Evolutionary conservation across 2,113 vertebrate species (phyloP).

Genomic region (Cynopterus brachyotis): DNA sequence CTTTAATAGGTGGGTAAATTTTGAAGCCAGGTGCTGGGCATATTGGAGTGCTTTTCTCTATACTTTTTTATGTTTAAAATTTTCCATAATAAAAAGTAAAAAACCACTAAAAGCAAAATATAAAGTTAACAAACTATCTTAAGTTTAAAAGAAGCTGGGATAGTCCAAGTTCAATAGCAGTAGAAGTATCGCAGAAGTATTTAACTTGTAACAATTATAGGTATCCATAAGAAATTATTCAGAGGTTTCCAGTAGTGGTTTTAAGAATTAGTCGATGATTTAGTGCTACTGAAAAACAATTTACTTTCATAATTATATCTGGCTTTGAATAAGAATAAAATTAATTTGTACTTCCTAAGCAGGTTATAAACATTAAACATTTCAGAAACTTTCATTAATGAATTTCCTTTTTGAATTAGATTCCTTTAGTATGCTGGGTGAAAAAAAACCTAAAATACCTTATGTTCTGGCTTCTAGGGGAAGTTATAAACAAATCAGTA

Average conservation of each 20-base stretch:
- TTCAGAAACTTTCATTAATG: constrained; percentile 26
- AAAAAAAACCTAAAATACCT: not conserved
- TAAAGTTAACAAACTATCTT: not conserved
- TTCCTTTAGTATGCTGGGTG: not conserved
- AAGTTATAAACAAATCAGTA: not conserved
- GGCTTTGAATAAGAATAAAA: constrained; percentile 47
- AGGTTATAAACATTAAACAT: not conserved
- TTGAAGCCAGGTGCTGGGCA: not conserved
- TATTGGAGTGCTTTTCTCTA: not conserved
- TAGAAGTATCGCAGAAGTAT: not conserved
- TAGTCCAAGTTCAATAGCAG: not conserved
- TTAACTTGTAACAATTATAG: not conserved
- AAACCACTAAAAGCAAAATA: not conserved
- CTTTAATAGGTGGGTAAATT: not conserved
- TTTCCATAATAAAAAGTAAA: constrained; percentile 3
- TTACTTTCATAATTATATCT: constrained; percentile 28
- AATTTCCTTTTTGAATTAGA: constrained; percentile 33
- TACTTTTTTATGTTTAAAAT: not conserved
- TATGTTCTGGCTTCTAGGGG: not conserved
- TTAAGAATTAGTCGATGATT: not conserved
- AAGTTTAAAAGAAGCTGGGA: not conserved
- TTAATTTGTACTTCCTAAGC: not conserved
- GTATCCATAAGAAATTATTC: constrained; percentile 12
- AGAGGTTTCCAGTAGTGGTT: not conserved
- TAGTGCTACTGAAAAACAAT: constrained; percentile 6